Evolutionary conservation across 2,797 vertebrate species (phyloP).

Genomic region (Salarias fasciatus): DNA sequence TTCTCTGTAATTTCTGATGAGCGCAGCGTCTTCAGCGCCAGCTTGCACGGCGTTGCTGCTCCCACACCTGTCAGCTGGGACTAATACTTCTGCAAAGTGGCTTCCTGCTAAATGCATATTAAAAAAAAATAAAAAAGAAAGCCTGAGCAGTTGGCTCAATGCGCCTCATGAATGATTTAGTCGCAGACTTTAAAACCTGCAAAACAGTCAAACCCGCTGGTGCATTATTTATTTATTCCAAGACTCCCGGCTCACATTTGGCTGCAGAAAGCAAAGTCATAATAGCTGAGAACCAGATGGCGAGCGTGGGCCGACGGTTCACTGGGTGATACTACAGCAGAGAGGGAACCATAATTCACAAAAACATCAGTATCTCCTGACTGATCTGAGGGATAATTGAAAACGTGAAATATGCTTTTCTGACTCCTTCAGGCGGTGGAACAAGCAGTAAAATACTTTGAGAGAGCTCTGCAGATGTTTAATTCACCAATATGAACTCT

Average conservation of each 20-base stretch:
- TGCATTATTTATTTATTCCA: constrained; percentile 47
- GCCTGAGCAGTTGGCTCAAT: constrained; percentile 19
- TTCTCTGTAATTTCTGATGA: too few relatives aligned
- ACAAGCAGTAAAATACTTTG: too few relatives aligned
- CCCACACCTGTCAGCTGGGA: too few relatives aligned
- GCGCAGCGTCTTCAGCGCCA: too few relatives aligned
- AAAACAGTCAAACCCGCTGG: constrained; percentile 22
- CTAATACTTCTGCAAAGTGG: too few relatives aligned
- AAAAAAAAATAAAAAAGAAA: too few relatives aligned
- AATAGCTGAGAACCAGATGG: constrained; percentile 34
- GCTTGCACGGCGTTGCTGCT: too few relatives aligned
- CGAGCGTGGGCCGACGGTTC: constrained; percentile 9
- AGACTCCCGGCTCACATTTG: constrained; percentile 17
- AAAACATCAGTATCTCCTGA: background rate
- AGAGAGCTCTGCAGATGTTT: too few relatives aligned
- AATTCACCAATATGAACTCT: too few relatives aligned
- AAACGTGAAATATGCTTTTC: too few relatives aligned
- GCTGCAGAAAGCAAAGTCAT: constrained; percentile 30
- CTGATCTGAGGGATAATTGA: too few relatives aligned
- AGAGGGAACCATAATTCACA: constrained; percentile 2
- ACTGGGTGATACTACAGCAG: constrained; percentile 15
- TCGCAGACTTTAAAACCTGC: constrained; percentile 27
- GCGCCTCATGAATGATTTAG: constrained; percentile 52
- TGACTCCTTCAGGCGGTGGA: too few relatives aligned
- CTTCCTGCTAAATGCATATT: constrained; percentile 21